Evolutionary conservation across 2,113 vertebrate species (phyloP), one percentile per base, ranked within the genome.

Genomic region (Gobio gobio): DNA sequence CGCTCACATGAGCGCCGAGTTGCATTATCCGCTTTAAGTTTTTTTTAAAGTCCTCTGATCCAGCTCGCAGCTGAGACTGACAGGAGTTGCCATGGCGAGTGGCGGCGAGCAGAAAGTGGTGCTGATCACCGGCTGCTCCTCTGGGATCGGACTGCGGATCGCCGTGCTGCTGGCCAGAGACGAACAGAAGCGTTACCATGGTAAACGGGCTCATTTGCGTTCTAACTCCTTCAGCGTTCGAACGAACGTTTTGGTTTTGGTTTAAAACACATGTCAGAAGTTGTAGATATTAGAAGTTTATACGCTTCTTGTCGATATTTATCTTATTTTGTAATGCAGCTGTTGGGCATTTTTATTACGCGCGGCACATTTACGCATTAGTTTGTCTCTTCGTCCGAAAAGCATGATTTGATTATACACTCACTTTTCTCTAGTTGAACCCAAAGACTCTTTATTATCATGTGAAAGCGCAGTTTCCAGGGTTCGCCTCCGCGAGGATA

Each of bases 101-200:
- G 92, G 90, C 92, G 91, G 92, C 87, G 93, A 91, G 89, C 95
- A 94, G 89, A 95, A 91, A 93, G 94, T 95, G 87, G 95, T 96
- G 78, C 92, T 96, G 90, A 95, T 96, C 93, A 96, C 95, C 88
- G 95, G 95, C 90, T 96, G 95, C 90, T 96, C 95, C 91, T 96
- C 95, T 83, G 95, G 95, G 85, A 96, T 96, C 89, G 95, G 95
- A 83, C 89, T 96, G 87, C 92, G 92, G 85, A 94, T 96, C 89
- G 95, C 95, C 77, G 94, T 94, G 85, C 93, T 92, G 85, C 93
- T 96, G 89, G 95, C 95, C 88, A 92, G 86, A 89, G 95, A 96
- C 91, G 93, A 95, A 86, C 94, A 92, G 91, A 94, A 93, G 90
- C 94, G 95, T 89, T 96, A 95, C 91, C 91, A 95, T 92, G 95